Conservation (phyloP, 2,797 vertebrate species). For the Xiphophorus birchmanni region DNA sequence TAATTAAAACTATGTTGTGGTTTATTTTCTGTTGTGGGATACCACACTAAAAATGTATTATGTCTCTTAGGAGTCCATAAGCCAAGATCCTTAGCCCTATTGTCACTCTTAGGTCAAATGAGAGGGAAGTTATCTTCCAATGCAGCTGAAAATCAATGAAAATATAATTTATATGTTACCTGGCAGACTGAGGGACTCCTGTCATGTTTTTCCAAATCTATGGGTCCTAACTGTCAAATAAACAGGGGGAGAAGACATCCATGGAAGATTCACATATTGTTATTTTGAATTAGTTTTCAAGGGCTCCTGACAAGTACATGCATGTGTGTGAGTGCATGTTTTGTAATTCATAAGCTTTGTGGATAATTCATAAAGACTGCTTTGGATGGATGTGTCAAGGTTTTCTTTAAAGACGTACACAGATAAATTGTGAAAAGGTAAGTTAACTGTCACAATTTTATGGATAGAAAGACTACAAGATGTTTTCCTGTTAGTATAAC, state of each 20-base stretch:
- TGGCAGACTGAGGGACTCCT: background rate
- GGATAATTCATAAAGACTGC: background rate
- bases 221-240: background rate
- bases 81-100: background rate
- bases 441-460: too few species aligned
- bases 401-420: background rate
- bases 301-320: background rate
- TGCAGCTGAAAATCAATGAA: background rate
- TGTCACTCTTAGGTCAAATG: background rate
- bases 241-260: background rate
- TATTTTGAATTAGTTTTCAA: slow-evolving; percentile 2
- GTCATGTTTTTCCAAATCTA: background rate
- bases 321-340: background rate
- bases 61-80: background rate
- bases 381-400: background rate
- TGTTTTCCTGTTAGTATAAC: background rate
- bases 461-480: background rate
- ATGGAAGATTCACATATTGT: background rate
- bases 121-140: background rate
- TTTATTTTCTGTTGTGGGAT: background rate
- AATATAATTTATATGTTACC: background rate
- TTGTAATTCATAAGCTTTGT: background rate
- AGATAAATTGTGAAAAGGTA: background rate
- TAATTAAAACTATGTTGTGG: background rate
- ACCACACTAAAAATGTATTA: background rate